phyloP scores from a whole-genome alignment of 1,140 invertebrate species.

The Drosophila pseudoobscura region DNA sequence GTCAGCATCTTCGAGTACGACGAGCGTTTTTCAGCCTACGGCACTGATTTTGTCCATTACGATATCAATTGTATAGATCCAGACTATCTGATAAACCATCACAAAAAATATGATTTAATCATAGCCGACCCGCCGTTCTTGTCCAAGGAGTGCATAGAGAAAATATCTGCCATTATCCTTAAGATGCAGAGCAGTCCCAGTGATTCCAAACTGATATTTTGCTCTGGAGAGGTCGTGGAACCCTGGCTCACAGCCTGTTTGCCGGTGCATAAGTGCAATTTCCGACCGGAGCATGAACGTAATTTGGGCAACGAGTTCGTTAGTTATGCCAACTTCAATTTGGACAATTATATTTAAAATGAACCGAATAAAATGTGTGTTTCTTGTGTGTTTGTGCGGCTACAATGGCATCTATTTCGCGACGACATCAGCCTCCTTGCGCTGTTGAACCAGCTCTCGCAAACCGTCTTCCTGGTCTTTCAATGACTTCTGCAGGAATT shows the following conservation, averaged over 20 bases:
- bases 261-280: constrained; percentile 87
- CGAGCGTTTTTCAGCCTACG: constrained; percentile 90
- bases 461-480: constrained; percentile 82
- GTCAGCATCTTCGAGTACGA: constrained; percentile 93
- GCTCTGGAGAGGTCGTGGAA: constrained; percentile 93
- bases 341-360: constrained; percentile 84
- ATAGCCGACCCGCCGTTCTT: constrained; percentile 97
- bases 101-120: constrained; percentile 91
- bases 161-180: constrained; percentile 91
- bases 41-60: constrained; percentile 92
- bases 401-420: constrained; percentile 47
- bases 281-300: constrained; percentile 92
- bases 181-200: constrained; percentile 87
- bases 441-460: constrained; percentile 79
- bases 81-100: constrained; percentile 86
- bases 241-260: constrained; percentile 88
- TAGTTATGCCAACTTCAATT: constrained; percentile 94
- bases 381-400: constrained; percentile 4
- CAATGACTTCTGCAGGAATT: constrained; percentile 74
- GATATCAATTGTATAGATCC: constrained; percentile 91
- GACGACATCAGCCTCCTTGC: constrained; percentile 67
- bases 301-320: constrained; percentile 96
- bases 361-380: constrained; percentile 48
- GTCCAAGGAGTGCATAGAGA: constrained; percentile 95
- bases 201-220: constrained; percentile 90